phyloP scores from a whole-genome alignment of 2,888 invertebrate species.

The Sarcophaga variegata region DNA sequence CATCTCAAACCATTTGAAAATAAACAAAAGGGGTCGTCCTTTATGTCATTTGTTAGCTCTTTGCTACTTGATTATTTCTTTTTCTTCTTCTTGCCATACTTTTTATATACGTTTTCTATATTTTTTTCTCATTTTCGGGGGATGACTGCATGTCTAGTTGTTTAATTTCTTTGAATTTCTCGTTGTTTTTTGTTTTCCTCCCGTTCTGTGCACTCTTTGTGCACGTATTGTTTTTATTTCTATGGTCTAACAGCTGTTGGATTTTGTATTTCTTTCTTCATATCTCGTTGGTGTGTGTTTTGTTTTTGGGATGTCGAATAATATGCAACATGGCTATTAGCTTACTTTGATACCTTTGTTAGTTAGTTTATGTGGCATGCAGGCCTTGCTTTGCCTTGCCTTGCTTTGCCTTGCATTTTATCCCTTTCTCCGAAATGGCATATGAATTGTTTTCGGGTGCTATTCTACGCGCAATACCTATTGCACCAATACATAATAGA shows the following conservation, averaged over 20 bases:
- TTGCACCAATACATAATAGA: constrained; percentile 19
- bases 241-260: constrained; percentile 60
- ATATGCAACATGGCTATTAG: constrained; percentile 61
- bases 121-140: constrained; percentile 30
- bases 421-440: constrained; percentile 33
- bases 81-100: constrained; percentile 12
- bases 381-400: background rate
- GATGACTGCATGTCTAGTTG: constrained; percentile 37
- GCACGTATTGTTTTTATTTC: constrained; percentile 11
- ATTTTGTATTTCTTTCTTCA: constrained; percentile 25
- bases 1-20: constrained; percentile 55
- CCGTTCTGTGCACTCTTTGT: background rate
- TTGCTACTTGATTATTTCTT: constrained; percentile 51
- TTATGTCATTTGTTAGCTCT: constrained; percentile 63
- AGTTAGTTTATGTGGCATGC: constrained; percentile 32
- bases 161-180: background rate
- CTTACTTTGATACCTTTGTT: constrained; percentile 59
- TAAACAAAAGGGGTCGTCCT: constrained; percentile 64
- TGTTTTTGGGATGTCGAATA: background rate
- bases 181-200: constrained; percentile 2
- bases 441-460: constrained; percentile 19
- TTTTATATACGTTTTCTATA: background rate
- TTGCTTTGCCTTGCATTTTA: constrained; percentile 33
- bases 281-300: background rate
- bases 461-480: constrained; percentile 33